Percentiles rank a stretch among this genome's conserved stretches.
phyloP scores from a whole-genome alignment of 2,113 vertebrate species.

The Clarias batrachus region DNA sequence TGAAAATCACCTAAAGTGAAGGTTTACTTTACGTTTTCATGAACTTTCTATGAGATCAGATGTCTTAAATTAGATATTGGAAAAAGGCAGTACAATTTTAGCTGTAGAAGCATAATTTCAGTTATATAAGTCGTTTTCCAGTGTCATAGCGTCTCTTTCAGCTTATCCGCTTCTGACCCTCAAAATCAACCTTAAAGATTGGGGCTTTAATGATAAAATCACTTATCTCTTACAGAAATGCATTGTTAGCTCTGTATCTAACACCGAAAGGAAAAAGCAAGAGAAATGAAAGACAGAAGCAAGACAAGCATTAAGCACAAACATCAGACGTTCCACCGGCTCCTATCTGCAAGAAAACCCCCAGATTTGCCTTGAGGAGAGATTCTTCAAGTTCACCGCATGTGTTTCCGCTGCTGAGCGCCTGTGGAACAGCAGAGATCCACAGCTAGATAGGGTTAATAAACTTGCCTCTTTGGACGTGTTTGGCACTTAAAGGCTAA shows the following conservation, averaged over 20 bases:
- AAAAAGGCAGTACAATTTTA: not conserved
- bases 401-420: conserved; percentile 76
- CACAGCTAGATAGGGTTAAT: conserved; percentile 68
- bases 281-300: conserved; percentile 35
- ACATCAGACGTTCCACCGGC: conserved; percentile 52
- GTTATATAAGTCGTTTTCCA: not conserved
- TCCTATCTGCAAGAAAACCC: conserved; percentile 67
- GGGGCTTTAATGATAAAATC: not conserved
- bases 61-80: not conserved
- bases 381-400: conserved; percentile 72
- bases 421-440: conserved; percentile 73
- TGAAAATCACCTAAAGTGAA: not conserved
- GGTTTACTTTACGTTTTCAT: not conserved
- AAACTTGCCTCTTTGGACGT: conserved; percentile 67
- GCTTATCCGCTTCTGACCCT: not conserved
- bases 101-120: not conserved
- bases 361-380: conserved; percentile 65
- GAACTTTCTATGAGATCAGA: not conserved
- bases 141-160: not conserved
- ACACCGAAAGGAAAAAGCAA: not conserved
- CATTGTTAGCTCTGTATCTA: conserved; percentile 5
- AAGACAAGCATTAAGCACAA: conserved; percentile 4
- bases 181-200: not conserved
- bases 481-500: conserved; percentile 59
- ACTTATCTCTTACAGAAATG: not conserved